These are phyloP conservation scores for human (Homo sapiens) DNA, from an alignment of 2,113 vertebrate genomes.

Conservation along the genomic window DNA sequence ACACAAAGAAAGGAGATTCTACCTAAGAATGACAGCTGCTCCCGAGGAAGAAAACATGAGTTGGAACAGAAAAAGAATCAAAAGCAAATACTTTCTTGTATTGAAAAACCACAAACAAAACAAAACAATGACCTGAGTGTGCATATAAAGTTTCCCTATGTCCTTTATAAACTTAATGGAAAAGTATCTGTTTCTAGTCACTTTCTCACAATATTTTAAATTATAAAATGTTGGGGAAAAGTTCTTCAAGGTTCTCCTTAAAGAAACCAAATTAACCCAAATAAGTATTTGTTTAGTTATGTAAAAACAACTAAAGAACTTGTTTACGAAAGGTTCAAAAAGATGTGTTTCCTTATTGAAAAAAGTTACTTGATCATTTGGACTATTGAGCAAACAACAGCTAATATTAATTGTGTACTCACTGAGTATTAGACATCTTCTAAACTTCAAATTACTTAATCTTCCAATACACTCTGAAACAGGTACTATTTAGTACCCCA, in stretches of 20 bases:
- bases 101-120: neutral
- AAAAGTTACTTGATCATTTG: neutral
- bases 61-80: neutral
- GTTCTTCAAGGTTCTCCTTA: neutral
- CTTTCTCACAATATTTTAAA: neutral
- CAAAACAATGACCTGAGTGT: neutral
- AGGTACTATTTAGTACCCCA: neutral
- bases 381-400: neutral
- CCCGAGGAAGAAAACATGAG: neutral
- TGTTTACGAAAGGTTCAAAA: neutral
- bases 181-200: neutral
- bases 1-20: neutral
- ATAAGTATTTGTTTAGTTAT: no score
- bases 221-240: neutral
- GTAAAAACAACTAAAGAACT: neutral
- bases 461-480: neutral
- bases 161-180: neutral
- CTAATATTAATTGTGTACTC: neutral
- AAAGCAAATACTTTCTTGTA: neutral
- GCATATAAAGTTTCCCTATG: neutral
- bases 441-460: neutral
- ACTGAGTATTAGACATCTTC: no score
- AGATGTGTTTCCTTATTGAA: neutral
- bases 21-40: neutral
- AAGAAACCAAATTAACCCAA: neutral